These are phyloP conservation scores for Pelecanoides urinatrix DNA, from an alignment of 2,113 vertebrate genomes.

Conservation along the genomic window DNA sequence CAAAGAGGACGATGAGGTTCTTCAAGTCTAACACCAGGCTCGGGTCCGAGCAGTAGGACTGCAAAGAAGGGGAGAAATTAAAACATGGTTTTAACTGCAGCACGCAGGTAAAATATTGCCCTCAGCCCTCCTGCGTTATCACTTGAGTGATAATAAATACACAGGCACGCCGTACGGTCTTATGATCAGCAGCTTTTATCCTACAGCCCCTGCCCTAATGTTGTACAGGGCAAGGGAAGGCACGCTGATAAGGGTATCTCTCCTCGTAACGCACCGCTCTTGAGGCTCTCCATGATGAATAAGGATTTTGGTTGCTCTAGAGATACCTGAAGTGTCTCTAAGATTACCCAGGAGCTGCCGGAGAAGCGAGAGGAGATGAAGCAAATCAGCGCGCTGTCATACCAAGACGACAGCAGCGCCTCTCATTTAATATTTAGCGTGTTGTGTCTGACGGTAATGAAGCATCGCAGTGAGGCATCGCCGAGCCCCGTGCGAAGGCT, in stretches of 20 bases:
- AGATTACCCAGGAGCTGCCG: background rate
- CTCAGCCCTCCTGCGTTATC: background rate
- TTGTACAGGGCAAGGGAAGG: background rate
- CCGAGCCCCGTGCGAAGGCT: background rate
- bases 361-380: background rate
- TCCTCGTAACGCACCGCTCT: background rate
- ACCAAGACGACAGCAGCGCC: background rate
- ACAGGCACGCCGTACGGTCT: fast-evolving
- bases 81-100: background rate
- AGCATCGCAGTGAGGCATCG: background rate
- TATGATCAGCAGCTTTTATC: background rate
- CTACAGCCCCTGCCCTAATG: background rate
- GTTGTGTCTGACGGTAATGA: conserved; percentile 6
- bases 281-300: background rate
- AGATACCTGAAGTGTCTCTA: background rate
- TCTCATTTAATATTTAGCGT: background rate
- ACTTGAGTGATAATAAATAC: background rate
- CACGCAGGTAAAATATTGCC: background rate
- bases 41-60: conserved; percentile 97
- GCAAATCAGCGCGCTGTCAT: background rate
- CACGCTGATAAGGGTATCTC: background rate
- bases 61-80: background rate
- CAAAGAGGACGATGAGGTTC: conserved; percentile 96
- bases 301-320: background rate
- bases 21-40: conserved; percentile 93